A percentile compares a stretch with the other conserved stretches of the same genome.
Evolutionary conservation across 2,113 vertebrate genomes (phyloP).

Genomic region (Chaetodon auriga): DNA sequence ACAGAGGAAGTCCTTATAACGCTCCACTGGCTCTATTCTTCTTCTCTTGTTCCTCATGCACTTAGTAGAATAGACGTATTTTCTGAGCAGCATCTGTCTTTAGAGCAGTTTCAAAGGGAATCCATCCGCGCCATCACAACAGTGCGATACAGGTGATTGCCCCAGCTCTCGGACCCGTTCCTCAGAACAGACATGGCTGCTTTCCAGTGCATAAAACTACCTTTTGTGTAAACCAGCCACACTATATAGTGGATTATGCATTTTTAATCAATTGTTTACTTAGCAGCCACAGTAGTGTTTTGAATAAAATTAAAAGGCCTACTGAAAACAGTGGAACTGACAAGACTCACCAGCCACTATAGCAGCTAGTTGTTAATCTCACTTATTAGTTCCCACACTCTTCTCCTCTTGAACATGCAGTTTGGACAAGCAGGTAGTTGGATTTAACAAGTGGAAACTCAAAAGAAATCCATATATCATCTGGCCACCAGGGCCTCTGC

Average conservation of each 20-base stretch:
- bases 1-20: slow-evolving; percentile 44
- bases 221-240: slow-evolving; percentile 71
- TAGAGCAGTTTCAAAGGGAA: slow-evolving; percentile 33
- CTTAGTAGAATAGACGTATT: slow-evolving; percentile 46
- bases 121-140: slow-evolving; percentile 15
- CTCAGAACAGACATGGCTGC: slow-evolving; percentile 62
- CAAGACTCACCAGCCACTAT: slow-evolving; percentile 44
- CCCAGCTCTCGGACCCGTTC: slow-evolving; percentile 34
- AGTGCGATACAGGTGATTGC: slow-evolving; percentile 7
- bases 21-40: slow-evolving; percentile 24
- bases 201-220: slow-evolving; percentile 79
- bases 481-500: slow-evolving; percentile 54
- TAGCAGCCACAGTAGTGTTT: slow-evolving; percentile 69
- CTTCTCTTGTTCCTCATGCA: slow-evolving; percentile 47
- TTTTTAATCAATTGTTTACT: slow-evolving; percentile 47
- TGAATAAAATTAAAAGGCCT: slow-evolving; percentile 45
- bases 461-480: slow-evolving; percentile 47
- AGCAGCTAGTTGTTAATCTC: slow-evolving; percentile 56
- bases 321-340: slow-evolving; percentile 52
- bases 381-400: slow-evolving; percentile 47
- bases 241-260: slow-evolving; percentile 42
- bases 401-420: slow-evolving; percentile 68
- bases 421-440: slow-evolving; percentile 47
- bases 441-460: slow-evolving; percentile 40
- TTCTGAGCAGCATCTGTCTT: slow-evolving; percentile 57